Conservation (phyloP, 2,797 vertebrate species). For the Anisognathus igniventris region DNA sequence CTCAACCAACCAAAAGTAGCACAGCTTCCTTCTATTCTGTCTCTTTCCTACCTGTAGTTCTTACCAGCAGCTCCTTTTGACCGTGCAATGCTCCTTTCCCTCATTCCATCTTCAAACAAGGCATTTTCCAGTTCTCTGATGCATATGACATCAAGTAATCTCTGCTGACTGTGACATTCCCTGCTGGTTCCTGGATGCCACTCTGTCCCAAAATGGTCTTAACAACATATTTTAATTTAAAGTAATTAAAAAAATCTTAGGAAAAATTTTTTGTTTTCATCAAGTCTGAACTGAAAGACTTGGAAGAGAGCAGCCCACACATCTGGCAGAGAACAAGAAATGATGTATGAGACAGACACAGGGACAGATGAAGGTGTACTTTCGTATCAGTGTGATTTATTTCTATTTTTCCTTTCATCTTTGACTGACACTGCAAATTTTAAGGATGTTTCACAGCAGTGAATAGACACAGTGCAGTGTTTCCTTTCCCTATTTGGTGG, state of each 20-base stretch:
- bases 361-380: neutral
- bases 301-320: too few relatives aligned
- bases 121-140: neutral
- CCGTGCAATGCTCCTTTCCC: fast-evolving
- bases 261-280: neutral
- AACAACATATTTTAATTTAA: neutral
- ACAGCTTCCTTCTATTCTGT: neutral
- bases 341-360: neutral
- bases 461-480: neutral
- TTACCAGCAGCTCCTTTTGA: neutral
- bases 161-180: neutral
- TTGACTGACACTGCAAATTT: neutral
- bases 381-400: neutral
- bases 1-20: neutral
- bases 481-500: neutral
- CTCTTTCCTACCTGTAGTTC: neutral
- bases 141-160: neutral
- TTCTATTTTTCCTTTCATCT: neutral
- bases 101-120: neutral
- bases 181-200: neutral
- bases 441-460: neutral
- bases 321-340: neutral
- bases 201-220: neutral
- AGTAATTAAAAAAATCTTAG: neutral
- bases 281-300: neutral